These are phyloP conservation scores for Argyrosomus regius DNA, from an alignment of 2,797 vertebrate genomes.

Conservation along the genomic window DNA sequence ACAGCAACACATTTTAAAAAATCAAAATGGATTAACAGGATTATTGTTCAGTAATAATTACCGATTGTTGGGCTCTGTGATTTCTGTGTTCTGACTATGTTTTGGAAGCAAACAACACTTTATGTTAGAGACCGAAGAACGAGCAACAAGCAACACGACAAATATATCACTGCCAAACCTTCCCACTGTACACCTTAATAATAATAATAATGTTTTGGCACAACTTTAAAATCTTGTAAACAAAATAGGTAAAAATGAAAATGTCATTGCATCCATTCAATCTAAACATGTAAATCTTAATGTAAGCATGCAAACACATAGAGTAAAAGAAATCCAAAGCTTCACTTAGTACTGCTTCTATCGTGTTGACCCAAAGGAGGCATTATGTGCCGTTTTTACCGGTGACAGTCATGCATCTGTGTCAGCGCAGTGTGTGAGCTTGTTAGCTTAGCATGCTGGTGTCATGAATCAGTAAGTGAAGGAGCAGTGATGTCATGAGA, in stretches of 20 bases:
- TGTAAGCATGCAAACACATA: neutral
- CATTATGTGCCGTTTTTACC: conserved; percentile 27
- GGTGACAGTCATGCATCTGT: conserved; percentile 64
- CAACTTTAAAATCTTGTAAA: neutral
- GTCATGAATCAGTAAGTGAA: conserved; percentile 52
- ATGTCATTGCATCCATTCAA: neutral
- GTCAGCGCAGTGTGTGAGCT: conserved; percentile 59
- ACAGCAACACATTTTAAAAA: neutral
- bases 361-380: conserved; percentile 14
- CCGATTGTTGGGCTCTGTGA: neutral
- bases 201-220: too few relatives aligned
- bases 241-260: neutral
- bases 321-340: neutral
- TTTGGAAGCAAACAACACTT: neutral
- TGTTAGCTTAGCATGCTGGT: conserved; percentile 76
- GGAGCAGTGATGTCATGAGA: conserved; percentile 50
- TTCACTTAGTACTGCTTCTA: neutral
- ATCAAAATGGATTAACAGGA: neutral
- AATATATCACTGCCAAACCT: neutral
- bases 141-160: neutral
- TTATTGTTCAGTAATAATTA: neutral
- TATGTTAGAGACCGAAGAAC: neutral
- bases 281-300: conserved; percentile 7
- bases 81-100: neutral
- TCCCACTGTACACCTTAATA: neutral